phyloP scores from a whole-genome alignment of 2,888 invertebrate species.

The Spisula subtruncata region DNA sequence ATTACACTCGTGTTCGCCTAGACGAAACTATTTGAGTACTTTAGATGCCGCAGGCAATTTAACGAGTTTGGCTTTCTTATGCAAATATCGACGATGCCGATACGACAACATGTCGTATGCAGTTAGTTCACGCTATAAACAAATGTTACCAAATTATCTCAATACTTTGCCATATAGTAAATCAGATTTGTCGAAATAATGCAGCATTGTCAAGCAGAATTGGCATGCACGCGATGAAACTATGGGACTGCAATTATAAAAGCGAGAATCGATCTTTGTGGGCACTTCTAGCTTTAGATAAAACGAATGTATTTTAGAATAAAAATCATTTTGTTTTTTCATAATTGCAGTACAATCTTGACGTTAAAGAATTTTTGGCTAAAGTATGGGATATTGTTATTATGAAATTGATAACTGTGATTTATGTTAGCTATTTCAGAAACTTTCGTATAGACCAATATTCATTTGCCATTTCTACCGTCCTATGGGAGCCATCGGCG shows the following conservation, averaged over 20 bases:
- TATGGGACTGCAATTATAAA: not conserved
- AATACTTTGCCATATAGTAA: not conserved
- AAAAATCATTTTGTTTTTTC: no score
- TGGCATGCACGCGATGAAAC: not conserved
- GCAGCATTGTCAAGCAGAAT: not conserved
- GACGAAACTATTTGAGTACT: no score
- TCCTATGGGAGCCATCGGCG: no score
- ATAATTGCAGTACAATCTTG: no score
- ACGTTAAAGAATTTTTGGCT: no score
- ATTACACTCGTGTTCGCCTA: no score
- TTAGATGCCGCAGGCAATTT: not conserved
- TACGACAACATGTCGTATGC: constrained; percentile 9
- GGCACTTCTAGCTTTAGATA: not conserved
- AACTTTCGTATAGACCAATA: no score
- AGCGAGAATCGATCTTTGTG: not conserved
- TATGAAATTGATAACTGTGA: no score
- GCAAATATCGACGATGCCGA: not conserved
- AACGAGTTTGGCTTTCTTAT: not conserved
- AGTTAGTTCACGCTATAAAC: not conserved
- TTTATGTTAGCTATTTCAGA: no score
- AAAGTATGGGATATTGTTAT: no score
- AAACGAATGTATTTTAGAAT: no score
- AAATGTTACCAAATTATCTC: not conserved
- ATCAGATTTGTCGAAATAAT: constrained; percentile 17
- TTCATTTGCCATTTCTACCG: no score